Evolutionary conservation across 2,113 vertebrate genomes (phyloP).

Genomic region (Periophthalmus modestus): DNA sequence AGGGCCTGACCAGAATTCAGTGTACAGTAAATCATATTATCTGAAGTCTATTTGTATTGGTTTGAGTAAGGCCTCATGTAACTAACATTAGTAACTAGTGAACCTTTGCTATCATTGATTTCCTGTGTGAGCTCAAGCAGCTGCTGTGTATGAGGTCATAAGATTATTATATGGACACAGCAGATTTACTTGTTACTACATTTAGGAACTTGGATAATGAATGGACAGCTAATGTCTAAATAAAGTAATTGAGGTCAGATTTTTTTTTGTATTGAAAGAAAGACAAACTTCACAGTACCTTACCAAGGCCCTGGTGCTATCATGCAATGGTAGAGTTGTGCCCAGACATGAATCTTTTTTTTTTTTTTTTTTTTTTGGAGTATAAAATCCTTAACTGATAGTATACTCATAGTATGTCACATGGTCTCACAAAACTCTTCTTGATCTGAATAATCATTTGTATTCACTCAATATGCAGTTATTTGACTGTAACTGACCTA

Average conservation of each 20-base stretch:
- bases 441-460: too few species aligned
- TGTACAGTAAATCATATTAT: not conserved
- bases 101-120: not conserved
- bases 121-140: not conserved
- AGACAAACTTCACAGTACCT: not conserved
- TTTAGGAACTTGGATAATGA: not conserved
- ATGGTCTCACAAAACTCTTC: too few species aligned
- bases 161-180: not conserved
- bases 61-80: conserved; percentile 8
- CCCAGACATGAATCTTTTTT: too few species aligned
- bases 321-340: too few species aligned
- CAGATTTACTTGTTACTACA: not conserved
- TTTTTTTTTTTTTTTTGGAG: too few species aligned
- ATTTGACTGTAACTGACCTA: too few species aligned
- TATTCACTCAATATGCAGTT: too few species aligned
- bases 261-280: too few species aligned
- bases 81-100: conserved; percentile 2
- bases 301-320: too few species aligned
- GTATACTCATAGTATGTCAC: too few species aligned
- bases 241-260: not conserved
- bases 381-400: too few species aligned
- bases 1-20: not conserved
- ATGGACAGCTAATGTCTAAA: not conserved
- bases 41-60: not conserved
- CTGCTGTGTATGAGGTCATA: not conserved